Base-by-base conservation (phyloP, 2,113 vertebrate species). In the Carettochelys insculpta region DNA sequence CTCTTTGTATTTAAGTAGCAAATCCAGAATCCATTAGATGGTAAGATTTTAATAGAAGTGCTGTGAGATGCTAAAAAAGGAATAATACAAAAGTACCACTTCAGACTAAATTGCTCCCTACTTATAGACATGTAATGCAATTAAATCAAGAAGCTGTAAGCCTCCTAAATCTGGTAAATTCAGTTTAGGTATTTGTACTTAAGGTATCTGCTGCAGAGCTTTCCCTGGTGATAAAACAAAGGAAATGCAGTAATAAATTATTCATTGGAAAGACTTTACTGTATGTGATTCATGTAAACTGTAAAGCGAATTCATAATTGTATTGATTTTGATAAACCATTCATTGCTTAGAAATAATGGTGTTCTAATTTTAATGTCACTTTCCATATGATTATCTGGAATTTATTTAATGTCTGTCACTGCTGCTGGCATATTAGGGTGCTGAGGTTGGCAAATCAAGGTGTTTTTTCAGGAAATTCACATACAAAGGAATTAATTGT, bases 71-170 rank as follows among this genome's bases (percentile, higher is more conserved):
- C 95, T 96, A 77, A 88, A 97, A 68, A 92, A 96, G 93, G 85
- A 96, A 95, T 88, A 85, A 94, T 84, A 85, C 80, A 2, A 81
- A 95, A 98, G 94, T 89, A 90, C 94, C 96, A 98, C 97, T 98
- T 97, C 94, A 98, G 90, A 94, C 94, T 95, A 95, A 98, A 98
- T 97, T 96, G 96, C 96, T 97, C 94, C 93, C 96, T 96, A 90
- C 97, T 98, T 97, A 96, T 56, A 97, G 95, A 94, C 83, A 9
- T 83, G 91, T 97, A 97, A 97, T 96, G 95, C 95, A 98, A 97
- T 98, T 98, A 98, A 97, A 95, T 94, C 34, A 88, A 97, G 97
- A 92, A 94, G 92, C 90, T 96, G 71, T 83, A 92, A 96, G 90
- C 94, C 92, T 97, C 92, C 61, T 81, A 83, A 82, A 90, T 95